Evolutionary conservation across 2,888 invertebrate genomes (phyloP).

Genomic region (Heliconius charithonia): DNA sequence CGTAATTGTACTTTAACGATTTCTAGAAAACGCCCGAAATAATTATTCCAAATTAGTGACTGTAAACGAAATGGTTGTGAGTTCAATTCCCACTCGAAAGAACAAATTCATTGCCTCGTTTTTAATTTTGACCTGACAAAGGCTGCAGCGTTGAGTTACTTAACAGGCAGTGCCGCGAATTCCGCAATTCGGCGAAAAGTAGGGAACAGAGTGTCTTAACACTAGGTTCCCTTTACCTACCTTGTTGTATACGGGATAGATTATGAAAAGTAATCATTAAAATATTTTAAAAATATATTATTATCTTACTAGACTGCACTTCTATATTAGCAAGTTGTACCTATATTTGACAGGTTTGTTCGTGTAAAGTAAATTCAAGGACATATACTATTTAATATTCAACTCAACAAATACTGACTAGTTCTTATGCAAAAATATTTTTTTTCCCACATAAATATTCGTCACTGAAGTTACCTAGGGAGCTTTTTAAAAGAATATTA

Average conservation of each 20-base stretch:
- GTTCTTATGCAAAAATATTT: slow-evolving; percentile 20
- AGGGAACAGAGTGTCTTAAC: background rate
- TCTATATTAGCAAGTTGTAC: background rate
- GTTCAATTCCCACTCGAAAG: background rate
- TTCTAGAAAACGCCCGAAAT: background rate
- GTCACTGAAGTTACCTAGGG: slow-evolving; percentile 9
- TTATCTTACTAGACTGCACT: background rate
- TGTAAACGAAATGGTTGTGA: background rate
- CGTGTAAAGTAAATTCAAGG: slow-evolving; percentile 7
- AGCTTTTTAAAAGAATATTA: background rate
- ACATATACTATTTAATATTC: slow-evolving; percentile 14
- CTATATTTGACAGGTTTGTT: slow-evolving; percentile 1
- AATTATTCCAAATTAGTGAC: background rate
- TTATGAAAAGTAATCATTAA: background rate
- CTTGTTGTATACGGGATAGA: background rate
- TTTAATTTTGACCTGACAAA: background rate
- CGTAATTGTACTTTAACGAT: slow-evolving; percentile 23
- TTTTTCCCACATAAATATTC: slow-evolving; percentile 24
- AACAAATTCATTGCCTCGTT: background rate
- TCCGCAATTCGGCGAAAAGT: background rate
- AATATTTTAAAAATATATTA: too few species aligned
- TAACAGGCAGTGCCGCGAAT: background rate
- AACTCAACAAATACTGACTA: slow-evolving; percentile 16
- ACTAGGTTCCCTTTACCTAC: background rate
- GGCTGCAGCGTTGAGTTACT: background rate